Evolutionary conservation across 2,113 vertebrate species (phyloP).

Genomic region (Origma solitaria): DNA sequence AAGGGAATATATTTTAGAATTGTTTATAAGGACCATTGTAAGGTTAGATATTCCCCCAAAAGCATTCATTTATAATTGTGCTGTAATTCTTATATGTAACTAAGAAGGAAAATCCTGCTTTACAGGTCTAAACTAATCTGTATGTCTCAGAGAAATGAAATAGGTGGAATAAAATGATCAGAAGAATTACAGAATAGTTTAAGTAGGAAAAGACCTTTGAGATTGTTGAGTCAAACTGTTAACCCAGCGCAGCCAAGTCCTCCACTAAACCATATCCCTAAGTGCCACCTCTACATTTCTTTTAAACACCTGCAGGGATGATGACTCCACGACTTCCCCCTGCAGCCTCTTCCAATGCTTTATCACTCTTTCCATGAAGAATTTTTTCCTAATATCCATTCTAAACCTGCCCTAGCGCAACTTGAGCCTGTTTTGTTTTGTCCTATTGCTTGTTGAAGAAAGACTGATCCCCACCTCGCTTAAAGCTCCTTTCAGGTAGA

Average conservation of each 20-base stretch:
- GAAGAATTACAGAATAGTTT: neutral
- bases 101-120: neutral
- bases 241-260: neutral
- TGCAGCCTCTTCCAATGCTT: neutral
- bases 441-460: neutral
- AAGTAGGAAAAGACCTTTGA: neutral
- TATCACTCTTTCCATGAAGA: neutral
- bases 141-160: neutral
- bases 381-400: neutral
- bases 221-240: neutral
- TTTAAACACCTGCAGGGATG: neutral
- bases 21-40: neutral
- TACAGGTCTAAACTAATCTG: neutral
- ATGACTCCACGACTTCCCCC: neutral
- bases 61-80: neutral
- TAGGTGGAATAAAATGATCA: neutral
- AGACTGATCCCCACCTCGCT: rapidly evolving
- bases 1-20: neutral
- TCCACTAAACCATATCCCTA: neutral
- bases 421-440: neutral
- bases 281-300: neutral
- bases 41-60: neutral
- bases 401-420: neutral
- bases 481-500: neutral
- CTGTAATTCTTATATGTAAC: neutral